phyloP scores from a whole-genome alignment of 1,140 invertebrate species.

The Solenopsis fugax region DNA sequence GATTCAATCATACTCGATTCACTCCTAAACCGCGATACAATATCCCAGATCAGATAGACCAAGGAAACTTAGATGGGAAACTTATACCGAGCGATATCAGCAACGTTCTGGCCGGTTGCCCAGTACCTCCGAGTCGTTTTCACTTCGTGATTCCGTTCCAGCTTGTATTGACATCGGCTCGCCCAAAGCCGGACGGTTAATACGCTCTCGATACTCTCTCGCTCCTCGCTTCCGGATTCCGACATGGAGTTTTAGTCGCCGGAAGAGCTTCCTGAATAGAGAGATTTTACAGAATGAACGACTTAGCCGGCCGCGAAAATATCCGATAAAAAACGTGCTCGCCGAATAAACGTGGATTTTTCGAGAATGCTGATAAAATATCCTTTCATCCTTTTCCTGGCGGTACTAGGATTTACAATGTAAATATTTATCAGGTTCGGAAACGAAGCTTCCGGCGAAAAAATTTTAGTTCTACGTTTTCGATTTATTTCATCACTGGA shows the following conservation, averaged over 20 bases:
- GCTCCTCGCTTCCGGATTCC: constrained; percentile 32
- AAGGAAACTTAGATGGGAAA: constrained; percentile 55
- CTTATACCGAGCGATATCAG: constrained; percentile 69
- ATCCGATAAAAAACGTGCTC: constrained; percentile 53
- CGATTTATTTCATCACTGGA: neutral
- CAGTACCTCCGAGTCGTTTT: constrained; percentile 72
- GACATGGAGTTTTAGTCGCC: constrained; percentile 37
- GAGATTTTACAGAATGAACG: constrained; percentile 50
- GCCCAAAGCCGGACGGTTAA: constrained; percentile 66
- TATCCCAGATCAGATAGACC: constrained; percentile 22
- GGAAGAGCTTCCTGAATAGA: constrained; percentile 52
- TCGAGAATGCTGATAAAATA: constrained; percentile 35
- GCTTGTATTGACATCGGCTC: constrained; percentile 70
- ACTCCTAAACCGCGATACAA: constrained; percentile 30
- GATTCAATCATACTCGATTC: constrained; percentile 1
- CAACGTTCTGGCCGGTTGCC: constrained; percentile 69
- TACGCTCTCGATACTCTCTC: constrained; percentile 71
- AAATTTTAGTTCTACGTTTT: neutral
- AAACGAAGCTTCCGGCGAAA: neutral
- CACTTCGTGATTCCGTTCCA: constrained; percentile 69
- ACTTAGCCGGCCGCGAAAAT: constrained; percentile 55
- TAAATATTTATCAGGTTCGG: constrained; percentile 37
- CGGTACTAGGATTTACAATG: neutral
- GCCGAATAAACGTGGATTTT: constrained; percentile 3
- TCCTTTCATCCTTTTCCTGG: neutral